Evolutionary conservation across 2,888 invertebrate species (phyloP).

Genomic region (Drosophila sordidapex): DNA sequence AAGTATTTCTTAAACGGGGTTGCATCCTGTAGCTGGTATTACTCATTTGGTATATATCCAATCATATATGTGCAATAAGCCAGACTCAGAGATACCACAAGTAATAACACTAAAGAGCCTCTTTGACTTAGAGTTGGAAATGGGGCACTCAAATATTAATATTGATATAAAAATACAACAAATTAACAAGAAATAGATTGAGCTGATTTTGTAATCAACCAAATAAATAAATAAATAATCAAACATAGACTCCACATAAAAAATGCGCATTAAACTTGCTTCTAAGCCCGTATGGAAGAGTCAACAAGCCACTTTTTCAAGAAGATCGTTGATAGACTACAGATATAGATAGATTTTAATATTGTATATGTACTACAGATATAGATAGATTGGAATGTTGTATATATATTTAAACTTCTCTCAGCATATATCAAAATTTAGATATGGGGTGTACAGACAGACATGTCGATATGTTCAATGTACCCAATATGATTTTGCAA

Average conservation of each 20-base stretch:
- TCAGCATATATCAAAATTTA: not conserved
- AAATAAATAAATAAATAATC: no score
- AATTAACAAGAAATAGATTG: not conserved
- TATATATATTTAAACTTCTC: not conserved
- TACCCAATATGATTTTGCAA: not conserved
- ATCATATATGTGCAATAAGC: not conserved
- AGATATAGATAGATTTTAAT: no score
- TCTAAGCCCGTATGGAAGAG: not conserved
- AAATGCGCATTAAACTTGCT: not conserved
- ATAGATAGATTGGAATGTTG: no score
- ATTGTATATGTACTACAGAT: not conserved
- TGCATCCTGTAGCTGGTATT: not conserved
- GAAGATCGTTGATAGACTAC: not conserved
- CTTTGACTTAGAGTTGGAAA: not conserved
- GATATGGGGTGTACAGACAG: not conserved
- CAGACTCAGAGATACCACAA: constrained; percentile 1
- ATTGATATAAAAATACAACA: not conserved
- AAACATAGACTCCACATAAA: not conserved
- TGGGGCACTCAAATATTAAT: not conserved
- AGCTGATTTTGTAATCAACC: not conserved
- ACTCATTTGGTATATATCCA: not conserved
- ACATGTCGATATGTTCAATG: not conserved
- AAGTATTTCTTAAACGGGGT: not conserved
- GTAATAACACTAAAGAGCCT: no score
- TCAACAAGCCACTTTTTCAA: not conserved